Conservation (phyloP, 2,113 vertebrate genomes). For the Lophotis ruficrista region DNA sequence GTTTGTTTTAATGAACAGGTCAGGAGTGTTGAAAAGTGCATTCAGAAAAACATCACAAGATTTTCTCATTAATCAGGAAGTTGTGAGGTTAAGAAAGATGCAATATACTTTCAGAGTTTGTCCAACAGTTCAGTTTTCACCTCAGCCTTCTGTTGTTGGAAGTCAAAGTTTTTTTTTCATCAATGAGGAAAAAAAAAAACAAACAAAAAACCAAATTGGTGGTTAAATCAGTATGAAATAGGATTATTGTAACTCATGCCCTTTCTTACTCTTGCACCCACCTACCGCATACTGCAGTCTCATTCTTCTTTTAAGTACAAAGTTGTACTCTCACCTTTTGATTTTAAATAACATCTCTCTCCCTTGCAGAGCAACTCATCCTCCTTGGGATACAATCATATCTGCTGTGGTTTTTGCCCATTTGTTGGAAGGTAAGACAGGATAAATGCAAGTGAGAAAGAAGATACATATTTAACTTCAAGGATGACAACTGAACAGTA, state of each 20-base stretch:
- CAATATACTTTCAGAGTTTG: not conserved
- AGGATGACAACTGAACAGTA: not conserved
- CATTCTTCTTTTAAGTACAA: not conserved
- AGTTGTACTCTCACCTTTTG: not conserved
- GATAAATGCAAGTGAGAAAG: not conserved
- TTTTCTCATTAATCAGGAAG: not conserved
- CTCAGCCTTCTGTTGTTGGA: not conserved
- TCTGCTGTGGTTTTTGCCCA: not conserved
- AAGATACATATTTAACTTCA: not conserved
- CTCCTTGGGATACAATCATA: accelerated
- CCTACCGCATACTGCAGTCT: accelerated
- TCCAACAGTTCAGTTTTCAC: not conserved
- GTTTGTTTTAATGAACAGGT: not conserved
- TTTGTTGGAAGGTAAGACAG: not conserved
- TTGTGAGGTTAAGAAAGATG: not conserved
- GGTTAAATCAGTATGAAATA: accelerated
- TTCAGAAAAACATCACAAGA: not conserved
- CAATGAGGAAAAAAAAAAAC: not conserved
- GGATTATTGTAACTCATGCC: not conserved
- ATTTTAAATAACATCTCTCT: not conserved
- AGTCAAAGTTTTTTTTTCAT: not conserved
- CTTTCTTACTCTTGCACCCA: not conserved
- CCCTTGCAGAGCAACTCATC: not conserved
- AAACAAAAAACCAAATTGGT: too few relatives aligned
- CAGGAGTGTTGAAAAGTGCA: accelerated